Conservation (phyloP, 2,888 invertebrate species). For the Ochropleura plecta region DNA sequence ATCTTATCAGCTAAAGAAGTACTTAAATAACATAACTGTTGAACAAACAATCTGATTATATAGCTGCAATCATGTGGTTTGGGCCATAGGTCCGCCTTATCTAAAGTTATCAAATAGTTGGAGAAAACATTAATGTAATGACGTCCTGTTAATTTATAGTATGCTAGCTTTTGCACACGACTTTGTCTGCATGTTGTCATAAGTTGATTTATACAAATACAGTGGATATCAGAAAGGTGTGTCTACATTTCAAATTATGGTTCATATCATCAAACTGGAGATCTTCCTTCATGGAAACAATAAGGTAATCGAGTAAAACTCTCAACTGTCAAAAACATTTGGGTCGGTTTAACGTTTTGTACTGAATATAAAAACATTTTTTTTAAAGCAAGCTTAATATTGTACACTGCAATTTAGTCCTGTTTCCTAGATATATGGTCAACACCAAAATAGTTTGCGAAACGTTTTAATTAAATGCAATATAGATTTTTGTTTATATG, state of each 20-base stretch:
- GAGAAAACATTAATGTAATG: neutral
- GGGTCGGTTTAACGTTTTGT: no score
- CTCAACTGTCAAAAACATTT: no score
- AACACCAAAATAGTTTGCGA: neutral
- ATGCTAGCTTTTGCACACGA: neutral
- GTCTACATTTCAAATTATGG: no score
- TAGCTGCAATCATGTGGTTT: conserved; percentile 42
- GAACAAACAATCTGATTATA: conserved; percentile 40
- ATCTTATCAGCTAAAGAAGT: conserved; percentile 45
- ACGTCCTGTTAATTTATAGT: neutral
- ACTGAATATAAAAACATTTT: no score
- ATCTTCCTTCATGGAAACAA: no score
- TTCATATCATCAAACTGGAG: no score
- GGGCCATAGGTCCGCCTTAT: conserved; percentile 46
- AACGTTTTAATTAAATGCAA: neutral
- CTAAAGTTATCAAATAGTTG: conserved; percentile 24
- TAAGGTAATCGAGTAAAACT: no score
- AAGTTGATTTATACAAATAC: neutral
- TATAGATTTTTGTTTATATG: neutral
- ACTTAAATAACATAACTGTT: conserved; percentile 20
- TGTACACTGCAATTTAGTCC: no score
- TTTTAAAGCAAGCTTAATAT: no score
- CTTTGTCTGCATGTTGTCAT: neutral
- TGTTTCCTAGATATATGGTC: neutral
- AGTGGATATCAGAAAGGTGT: no score